phyloP scores from a whole-genome alignment of 2,113 vertebrate species.

The Mellivora capensis region DNA sequence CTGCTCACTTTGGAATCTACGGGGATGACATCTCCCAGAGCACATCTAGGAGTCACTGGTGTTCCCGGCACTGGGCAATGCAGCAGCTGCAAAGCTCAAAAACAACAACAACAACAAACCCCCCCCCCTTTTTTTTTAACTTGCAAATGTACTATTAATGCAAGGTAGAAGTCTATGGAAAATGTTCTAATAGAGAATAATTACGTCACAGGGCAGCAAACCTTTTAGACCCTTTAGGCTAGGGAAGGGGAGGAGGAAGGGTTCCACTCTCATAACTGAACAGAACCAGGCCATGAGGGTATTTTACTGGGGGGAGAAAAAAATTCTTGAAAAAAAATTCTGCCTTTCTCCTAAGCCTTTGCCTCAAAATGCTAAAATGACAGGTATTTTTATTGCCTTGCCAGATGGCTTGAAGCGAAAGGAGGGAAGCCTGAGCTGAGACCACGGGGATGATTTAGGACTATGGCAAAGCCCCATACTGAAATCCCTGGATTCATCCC shows the following conservation, averaged over 20 bases:
- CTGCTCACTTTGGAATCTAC: no score
- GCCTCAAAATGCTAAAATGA: constrained; percentile 7
- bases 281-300: background rate
- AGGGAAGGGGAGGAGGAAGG: rapidly evolving
- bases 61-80: background rate
- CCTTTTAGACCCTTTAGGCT: background rate
- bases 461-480: background rate
- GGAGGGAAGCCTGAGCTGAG: background rate
- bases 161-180: background rate
- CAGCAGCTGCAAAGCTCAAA: background rate
- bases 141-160: background rate
- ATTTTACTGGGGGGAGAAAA: background rate
- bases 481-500: constrained; percentile 6
- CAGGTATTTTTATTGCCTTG: constrained; percentile 48
- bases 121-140: background rate
- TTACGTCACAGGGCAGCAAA: background rate
- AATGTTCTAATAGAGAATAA: background rate
- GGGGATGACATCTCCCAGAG: background rate
- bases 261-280: background rate
- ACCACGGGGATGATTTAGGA: constrained; percentile 13
- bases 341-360: background rate
- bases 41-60: background rate
- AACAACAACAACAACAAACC: background rate
- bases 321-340: background rate
- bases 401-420: background rate